Evolutionary conservation across 2,797 vertebrate genomes (phyloP), one percentile per base, ranked within the genome.

Genomic region (Mus caroli): DNA sequence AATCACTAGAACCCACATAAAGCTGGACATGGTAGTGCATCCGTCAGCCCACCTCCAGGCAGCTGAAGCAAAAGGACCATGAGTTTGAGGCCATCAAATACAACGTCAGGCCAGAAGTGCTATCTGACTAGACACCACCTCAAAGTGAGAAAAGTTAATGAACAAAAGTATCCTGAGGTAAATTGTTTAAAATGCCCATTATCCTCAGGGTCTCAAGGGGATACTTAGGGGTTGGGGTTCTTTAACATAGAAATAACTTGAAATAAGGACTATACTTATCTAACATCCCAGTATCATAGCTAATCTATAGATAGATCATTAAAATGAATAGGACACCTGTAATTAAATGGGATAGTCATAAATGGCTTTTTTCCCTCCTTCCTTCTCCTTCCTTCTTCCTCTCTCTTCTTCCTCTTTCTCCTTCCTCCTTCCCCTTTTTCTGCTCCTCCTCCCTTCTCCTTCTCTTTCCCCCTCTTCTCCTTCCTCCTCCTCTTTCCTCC

Each of bases 351-450:
- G 43, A 67, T 50, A 22, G 82, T 34, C 31, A 67, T 67, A 22
- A 24, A 64, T 46, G 40, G 17, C 62, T n/a, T n/a, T 43, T 14
- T 7, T 40, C 34, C 24, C 40, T 26, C 1, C 71, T 14, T 24
- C 40, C 4, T 20, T 37, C 11, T 12, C 26, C 28, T 31, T 22
- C 19, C 82, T 46, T 4, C 10, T 2, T 6, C 9, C 7, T 7
- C 11, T 12, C 13, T 8, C 43, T 20, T 6, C 56, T 31, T 4
- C 37, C 7, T 8, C 20, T 2, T 20, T 8, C 56, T 43, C 1
- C n/a, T 10, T 1, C 34, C 10, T 6, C 69, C 3, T 28, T n/a
- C 12, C 12, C 5, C 12, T 17, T 37, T 28, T 5, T 17, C 6
- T 7, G 14, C 17, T 17, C 17, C 1, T 17, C 54, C 5, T 28